Conservation (phyloP, 2,113 vertebrate genomes). For the Polypterus senegalus region DNA sequence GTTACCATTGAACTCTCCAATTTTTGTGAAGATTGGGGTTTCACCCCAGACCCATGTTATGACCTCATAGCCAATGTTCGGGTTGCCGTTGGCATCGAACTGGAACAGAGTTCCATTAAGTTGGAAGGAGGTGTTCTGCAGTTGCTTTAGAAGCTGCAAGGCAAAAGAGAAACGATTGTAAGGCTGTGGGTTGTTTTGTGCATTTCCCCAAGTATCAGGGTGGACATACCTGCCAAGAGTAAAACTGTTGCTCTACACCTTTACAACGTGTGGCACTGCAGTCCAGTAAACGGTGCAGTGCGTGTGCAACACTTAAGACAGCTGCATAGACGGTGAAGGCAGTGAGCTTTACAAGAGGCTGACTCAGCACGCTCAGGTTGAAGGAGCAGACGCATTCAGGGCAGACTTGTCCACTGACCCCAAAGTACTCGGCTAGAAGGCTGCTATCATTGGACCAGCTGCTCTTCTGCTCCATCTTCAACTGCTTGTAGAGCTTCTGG, state of each 20-base stretch:
- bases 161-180: neutral
- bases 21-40: constrained; percentile 9
- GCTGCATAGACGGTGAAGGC: constrained; percentile 57
- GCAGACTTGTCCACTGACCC: constrained; percentile 17
- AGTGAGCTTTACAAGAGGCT: constrained; percentile 17
- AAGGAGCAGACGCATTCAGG: constrained; percentile 36
- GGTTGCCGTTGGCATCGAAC: constrained; percentile 55
- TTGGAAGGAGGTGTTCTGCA: constrained; percentile 43
- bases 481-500: constrained; percentile 27
- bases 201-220: neutral
- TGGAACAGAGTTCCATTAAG: constrained; percentile 29
- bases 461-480: constrained; percentile 3
- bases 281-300: constrained; percentile 56
- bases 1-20: constrained; percentile 46
- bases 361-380: constrained; percentile 12
- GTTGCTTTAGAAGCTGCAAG: constrained; percentile 45
- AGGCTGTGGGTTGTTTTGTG: neutral
- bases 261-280: constrained; percentile 28
- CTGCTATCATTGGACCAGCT: constrained; percentile 21
- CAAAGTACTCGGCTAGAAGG: fast-evolving
- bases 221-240: constrained; percentile 60
- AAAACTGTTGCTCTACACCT: constrained; percentile 23
- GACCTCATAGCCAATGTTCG: constrained; percentile 48
- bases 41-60: constrained; percentile 58
- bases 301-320: constrained; percentile 56